phyloP scores from a whole-genome alignment of 92 coral and sea anemone species.

The Zoanthus solanderi region DNA sequence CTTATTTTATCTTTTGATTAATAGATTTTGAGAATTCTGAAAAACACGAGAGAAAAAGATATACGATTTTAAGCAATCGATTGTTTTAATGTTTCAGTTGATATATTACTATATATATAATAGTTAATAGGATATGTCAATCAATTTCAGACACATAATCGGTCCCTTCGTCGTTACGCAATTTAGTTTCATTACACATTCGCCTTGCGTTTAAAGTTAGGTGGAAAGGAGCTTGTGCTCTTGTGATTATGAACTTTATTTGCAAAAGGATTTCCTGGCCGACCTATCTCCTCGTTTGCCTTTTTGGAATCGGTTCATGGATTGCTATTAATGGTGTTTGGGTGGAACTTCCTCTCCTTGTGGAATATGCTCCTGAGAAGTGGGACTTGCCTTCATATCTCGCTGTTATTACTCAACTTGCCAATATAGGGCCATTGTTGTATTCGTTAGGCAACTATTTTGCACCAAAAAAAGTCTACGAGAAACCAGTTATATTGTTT shows the following conservation, averaged over 20 bases:
- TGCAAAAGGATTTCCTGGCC: constrained; percentile 80
- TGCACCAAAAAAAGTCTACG: constrained; percentile 68
- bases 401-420: constrained; percentile 83
- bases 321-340: constrained; percentile 94
- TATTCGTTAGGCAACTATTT: constrained; percentile 77
- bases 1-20: no score
- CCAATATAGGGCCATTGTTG: constrained; percentile 81
- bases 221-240: neutral
- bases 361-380: constrained; percentile 82
- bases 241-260: constrained; percentile 1
- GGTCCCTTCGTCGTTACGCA: neutral
- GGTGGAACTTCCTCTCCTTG: constrained; percentile 96
- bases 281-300: constrained; percentile 78
- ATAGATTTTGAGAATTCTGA: no score
- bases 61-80: no score
- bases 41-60: no score
- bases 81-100: no score
- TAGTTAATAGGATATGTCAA: no score
- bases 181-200: neutral
- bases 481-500: constrained; percentile 72
- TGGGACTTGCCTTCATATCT: constrained; percentile 96
- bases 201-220: neutral
- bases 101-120: no score
- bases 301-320: constrained; percentile 97
- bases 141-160: no score